Base-by-base conservation (phyloP, 2,888 invertebrate genomes). In the Chouioia cunea region DNA sequence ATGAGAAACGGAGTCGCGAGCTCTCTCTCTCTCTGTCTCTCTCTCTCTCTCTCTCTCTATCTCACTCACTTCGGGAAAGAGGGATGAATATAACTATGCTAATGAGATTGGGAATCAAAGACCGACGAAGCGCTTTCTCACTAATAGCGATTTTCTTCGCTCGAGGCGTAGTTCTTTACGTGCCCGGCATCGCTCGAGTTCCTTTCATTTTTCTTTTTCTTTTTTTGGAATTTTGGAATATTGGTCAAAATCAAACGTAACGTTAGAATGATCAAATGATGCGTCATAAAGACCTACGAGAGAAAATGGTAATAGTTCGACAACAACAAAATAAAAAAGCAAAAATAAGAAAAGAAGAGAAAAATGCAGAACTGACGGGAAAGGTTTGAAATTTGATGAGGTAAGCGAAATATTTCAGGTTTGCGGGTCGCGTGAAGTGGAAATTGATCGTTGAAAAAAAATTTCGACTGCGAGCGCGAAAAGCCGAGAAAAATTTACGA, bases 71-170 rank as follows among this genome's bases (percentile, higher is more conserved):
- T n/a, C 36, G 36, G 10, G 23, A 8, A 15, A 20, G 53, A 53
- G n/a, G 36, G 58, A 59, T 59, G 66, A 66, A 44, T 58, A 47
- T 44, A 18, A 44, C 44, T 52, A 59, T 58, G 66, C 18, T 66
- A 66, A 66, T 66, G 59, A 58, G 70, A 64, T 59, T 48, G 27
- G 15, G 58, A 64, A 64, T 69, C 57, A 63, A 56, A 65, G 65
- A 65, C 53, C 53, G 56, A 20, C 44, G 58, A 66, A 46, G 18
- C 53, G 52, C 27, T 50, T 52, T 44, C 20, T 20, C 54, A 10
- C 18, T 50, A 50, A 50, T 50, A 27, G 50, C 50, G 18, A 10
- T 50, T 50, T 50, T 50, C 50, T 16, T 18, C n/a, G 18, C 18
- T 50, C 27, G 27, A 27, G 27, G 6, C 27, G 27, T 6, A 27